phyloP scores from a whole-genome alignment of 2,113 vertebrate species.

The Peucedramus taeniatus region DNA sequence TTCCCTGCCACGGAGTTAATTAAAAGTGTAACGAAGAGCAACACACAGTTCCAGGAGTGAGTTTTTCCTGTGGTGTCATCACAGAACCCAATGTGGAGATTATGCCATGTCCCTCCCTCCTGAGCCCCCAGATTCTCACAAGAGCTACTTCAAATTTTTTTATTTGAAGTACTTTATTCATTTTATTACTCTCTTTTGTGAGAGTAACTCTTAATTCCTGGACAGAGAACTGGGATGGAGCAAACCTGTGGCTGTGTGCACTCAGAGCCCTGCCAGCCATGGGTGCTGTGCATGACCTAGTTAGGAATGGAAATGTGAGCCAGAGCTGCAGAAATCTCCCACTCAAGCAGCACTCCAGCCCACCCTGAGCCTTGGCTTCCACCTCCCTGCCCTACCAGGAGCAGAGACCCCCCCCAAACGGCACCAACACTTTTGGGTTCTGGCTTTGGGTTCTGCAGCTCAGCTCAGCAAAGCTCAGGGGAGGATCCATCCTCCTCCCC shows the following conservation, averaged over 20 bases:
- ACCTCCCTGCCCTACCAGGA: not conserved
- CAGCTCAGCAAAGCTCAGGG: too few species aligned
- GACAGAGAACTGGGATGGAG: not conserved
- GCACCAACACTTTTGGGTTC: not conserved
- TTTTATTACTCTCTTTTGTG: not conserved
- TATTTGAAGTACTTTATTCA: not conserved
- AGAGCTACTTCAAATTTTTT: not conserved
- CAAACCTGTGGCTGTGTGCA: not conserved
- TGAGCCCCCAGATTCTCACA: not conserved
- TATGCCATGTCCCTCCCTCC: not conserved
- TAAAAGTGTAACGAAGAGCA: not conserved
- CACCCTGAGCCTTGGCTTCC: not conserved
- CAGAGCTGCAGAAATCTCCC: not conserved
- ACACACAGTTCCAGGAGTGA: not conserved
- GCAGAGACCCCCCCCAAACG: not conserved
- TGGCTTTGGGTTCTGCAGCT: not conserved
- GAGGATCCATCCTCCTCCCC: not conserved
- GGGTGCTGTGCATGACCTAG: not conserved
- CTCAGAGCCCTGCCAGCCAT: not conserved
- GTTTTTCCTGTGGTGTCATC: not conserved
- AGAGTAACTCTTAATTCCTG: not conserved
- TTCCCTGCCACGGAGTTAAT: not conserved
- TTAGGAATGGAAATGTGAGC: not conserved
- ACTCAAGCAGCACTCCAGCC: not conserved
- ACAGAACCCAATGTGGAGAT: accelerated